These are phyloP conservation scores for Ophion ventricosus DNA, from an alignment of 2,888 invertebrate genomes.

Conservation along the genomic window DNA sequence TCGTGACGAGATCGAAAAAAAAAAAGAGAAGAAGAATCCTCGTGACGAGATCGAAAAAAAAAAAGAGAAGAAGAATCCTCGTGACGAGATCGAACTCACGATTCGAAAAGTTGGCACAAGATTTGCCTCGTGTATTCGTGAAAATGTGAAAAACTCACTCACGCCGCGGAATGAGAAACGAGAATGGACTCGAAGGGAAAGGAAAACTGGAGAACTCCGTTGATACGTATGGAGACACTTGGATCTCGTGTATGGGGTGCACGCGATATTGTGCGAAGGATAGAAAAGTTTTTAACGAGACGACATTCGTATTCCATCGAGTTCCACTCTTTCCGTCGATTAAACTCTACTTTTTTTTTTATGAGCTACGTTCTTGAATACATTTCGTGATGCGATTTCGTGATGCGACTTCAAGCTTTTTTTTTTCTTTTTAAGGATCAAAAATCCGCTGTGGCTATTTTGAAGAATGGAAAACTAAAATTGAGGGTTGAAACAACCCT, in stretches of 20 bases:
- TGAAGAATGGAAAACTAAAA: too few relatives aligned
- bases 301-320: constrained; percentile 20
- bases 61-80: constrained; percentile 5
- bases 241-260: not conserved
- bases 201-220: not conserved
- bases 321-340: constrained; percentile 12
- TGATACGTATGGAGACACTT: constrained; percentile 1
- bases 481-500: too few relatives aligned
- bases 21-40: constrained; percentile 8
- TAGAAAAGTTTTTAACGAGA: constrained; percentile 29
- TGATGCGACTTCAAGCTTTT: not conserved
- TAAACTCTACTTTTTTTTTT: constrained; percentile 22
- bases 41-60: constrained; percentile 32
- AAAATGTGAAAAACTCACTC: constrained; percentile 40
- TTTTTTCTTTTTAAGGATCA: too few relatives aligned
- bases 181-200: constrained; percentile 11
- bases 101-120: constrained; percentile 42
- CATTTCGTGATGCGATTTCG: not conserved
- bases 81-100: constrained; percentile 45
- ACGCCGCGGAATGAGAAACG: constrained; percentile 10
- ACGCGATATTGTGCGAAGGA: constrained; percentile 20
- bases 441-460: too few relatives aligned
- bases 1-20: constrained; percentile 38
- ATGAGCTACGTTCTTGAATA: not conserved
- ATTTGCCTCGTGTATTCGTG: constrained; percentile 16